A percentile compares a stretch with the other conserved stretches of the same genome.
phyloP scores from a whole-genome alignment of 1,140 invertebrate species.

The Drosophila funebris region DNA sequence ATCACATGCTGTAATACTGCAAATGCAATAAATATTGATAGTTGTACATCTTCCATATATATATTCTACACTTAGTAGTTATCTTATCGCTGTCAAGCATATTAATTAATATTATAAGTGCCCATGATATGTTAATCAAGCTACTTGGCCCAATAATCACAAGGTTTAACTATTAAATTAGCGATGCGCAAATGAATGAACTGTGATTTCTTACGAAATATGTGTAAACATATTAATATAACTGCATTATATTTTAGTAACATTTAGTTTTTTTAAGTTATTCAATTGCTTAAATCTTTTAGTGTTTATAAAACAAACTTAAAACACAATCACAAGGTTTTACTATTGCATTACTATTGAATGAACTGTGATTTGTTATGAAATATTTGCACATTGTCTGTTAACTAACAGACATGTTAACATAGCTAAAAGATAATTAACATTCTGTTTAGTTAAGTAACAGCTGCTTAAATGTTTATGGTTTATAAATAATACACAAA shows the following conservation, averaged over 20 bases:
- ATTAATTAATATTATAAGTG: conserved; percentile 55
- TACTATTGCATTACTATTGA: conserved; percentile 23
- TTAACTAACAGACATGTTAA: neutral
- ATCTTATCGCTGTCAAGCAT: conserved; percentile 41
- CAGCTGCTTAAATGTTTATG: conserved; percentile 2
- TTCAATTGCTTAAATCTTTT: neutral
- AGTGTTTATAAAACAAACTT: too few species aligned
- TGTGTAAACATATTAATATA: neutral
- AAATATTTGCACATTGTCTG: neutral
- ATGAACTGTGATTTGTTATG: conserved; percentile 6
- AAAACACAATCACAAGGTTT: conserved; percentile 56
- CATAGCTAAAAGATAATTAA: neutral
- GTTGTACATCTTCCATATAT: neutral
- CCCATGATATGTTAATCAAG: conserved; percentile 60
- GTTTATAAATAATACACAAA: neutral
- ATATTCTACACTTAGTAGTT: neutral
- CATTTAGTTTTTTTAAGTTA: too few species aligned
- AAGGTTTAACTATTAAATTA: conserved; percentile 35
- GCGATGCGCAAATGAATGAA: conserved; percentile 17
- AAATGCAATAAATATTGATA: neutral
- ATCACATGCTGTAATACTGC: conserved; percentile 24
- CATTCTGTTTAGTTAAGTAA: too few species aligned
- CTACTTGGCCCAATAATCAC: conserved; percentile 38
- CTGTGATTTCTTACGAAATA: too few species aligned
- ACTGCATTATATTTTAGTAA: too few species aligned